Base-by-base conservation (phyloP, 2,797 vertebrate species). In the Simalia tracyae region DNA sequence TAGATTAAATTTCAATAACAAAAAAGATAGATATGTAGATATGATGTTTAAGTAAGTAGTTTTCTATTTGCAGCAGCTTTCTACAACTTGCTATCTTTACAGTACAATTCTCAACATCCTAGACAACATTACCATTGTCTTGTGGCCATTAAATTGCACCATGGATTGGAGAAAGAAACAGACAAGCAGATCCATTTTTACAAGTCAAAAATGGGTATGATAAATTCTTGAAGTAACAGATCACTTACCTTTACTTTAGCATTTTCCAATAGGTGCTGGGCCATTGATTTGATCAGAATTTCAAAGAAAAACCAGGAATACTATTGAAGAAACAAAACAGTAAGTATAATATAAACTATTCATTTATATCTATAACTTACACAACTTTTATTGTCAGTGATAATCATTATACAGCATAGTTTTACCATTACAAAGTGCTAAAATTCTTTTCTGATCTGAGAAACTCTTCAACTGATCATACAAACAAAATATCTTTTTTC, bases 281-380 rank as follows among this genome's bases (percentile, higher is more conserved):
- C 99, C 99, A 99, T 99, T 94, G 99, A 99, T 96, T 99, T 99
- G 96, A 99, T 98, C 95, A 99, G 96, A 93, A 98, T 98, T 97
- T 99, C 99, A 96, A 99, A 99, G 98, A 99, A 99, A 98, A 99
- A 99, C 99, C 99, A 99, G 0, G 99, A 99, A 97, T 99, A 99
- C 99, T 99, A 96, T 72, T 97, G 95, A 96, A 86, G 95, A 96
- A 59, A 22, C 19, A 56, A 94, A 86, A 93, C 94, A 88, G 0
- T 5, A 15, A 9, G 22, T 28, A 24, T 68, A 91, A 84, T 31
- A 63, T 95, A 91, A 93, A 85, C 68, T 0, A 56, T 24, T 6
- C 15, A 90, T 1, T 9, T 36, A 22, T 14, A 64, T 6, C 84
- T 56, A 92, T 86, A 2, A 50, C 7, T 24, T 63, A 64, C 12